These are phyloP conservation scores for Apomyelois bistriatella DNA, from an alignment of 2,888 invertebrate genomes.

Conservation along the genomic window DNA sequence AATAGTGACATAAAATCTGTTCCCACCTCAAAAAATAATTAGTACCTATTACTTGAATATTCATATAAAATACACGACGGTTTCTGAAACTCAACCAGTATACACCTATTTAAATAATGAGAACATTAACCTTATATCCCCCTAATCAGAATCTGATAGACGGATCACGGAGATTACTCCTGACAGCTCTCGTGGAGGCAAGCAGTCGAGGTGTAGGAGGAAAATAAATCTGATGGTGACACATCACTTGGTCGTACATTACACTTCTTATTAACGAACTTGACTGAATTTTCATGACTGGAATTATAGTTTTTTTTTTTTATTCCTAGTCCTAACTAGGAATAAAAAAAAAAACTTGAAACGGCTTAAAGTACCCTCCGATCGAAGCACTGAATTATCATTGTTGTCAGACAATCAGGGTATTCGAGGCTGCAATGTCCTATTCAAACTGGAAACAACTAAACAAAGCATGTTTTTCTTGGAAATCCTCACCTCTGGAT, in stretches of 20 bases:
- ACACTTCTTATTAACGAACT: background rate
- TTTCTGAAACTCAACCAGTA: background rate
- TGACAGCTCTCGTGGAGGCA: background rate
- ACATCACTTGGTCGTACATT: background rate
- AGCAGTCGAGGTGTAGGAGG: background rate
- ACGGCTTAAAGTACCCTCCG: no score
- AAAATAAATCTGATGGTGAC: background rate
- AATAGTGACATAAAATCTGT: no score
- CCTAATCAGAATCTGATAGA: conserved; percentile 6
- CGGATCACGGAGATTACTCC: background rate
- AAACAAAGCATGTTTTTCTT: no score
- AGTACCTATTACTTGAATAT: background rate
- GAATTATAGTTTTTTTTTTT: no score
- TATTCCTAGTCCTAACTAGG: no score
- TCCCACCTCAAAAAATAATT: background rate
- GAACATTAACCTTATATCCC: conserved; percentile 2
- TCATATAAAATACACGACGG: background rate
- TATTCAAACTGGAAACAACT: no score
- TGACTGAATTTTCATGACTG: background rate
- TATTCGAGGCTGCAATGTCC: no score
- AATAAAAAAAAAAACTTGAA: no score
- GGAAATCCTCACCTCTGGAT: no score
- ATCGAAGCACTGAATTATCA: no score
- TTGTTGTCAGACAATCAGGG: no score
- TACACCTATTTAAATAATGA: conserved; percentile 2